phyloP scores from a whole-genome alignment of 2,888 invertebrate genomes.

The Drosophila picticornis region DNA sequence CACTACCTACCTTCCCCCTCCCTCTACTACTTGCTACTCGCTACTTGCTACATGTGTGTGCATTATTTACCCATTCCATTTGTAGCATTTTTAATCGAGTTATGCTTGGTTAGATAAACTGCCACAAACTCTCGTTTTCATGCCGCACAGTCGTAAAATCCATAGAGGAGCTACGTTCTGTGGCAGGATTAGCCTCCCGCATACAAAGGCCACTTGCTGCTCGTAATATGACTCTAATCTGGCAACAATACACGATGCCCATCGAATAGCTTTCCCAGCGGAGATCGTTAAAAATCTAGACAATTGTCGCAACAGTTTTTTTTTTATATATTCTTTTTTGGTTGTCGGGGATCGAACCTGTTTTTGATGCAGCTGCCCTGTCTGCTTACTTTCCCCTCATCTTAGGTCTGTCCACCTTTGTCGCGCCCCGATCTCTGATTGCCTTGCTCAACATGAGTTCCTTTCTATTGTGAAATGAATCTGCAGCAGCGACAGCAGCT shows the following conservation, averaged over 20 bases:
- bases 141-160: constrained; percentile 66
- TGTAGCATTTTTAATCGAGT: constrained; percentile 8
- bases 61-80: not conserved
- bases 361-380: constrained; percentile 53
- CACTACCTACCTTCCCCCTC: not conserved
- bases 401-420: constrained; percentile 11
- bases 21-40: not conserved
- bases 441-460: constrained; percentile 15
- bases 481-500: not conserved
- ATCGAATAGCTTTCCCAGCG: constrained; percentile 64
- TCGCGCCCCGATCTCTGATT: constrained; percentile 9
- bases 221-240: constrained; percentile 73
- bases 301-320: constrained; percentile 40
- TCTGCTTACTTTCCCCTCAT: constrained; percentile 2
- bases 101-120: constrained; percentile 3
- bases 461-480: constrained; percentile 15
- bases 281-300: constrained; percentile 44
- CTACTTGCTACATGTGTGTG: not conserved
- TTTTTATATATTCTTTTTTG: constrained; percentile 1
- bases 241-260: constrained; percentile 46
- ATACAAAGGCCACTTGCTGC: constrained; percentile 64
- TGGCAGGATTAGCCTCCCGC: constrained; percentile 48
- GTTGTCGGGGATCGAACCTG: constrained; percentile 33
- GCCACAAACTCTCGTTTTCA: constrained; percentile 28
- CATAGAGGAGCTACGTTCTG: constrained; percentile 44